A percentile compares a stretch with the other conserved stretches of the same genome.
phyloP scores from a whole-genome alignment of 1,140 invertebrate genomes.

The Tetramorium simillimum region DNA sequence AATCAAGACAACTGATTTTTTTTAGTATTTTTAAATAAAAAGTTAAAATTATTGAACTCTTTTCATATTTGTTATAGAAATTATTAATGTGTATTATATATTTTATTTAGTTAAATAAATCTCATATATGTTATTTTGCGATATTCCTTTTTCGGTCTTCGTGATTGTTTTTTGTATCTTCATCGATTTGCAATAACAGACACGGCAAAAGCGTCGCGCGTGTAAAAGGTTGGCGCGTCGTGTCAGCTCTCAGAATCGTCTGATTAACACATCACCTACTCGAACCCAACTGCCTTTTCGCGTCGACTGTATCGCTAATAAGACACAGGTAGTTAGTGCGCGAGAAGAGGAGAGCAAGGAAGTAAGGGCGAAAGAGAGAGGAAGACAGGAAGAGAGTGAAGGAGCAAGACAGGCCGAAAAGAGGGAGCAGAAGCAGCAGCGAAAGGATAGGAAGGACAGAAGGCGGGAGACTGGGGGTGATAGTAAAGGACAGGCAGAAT shows the following conservation, averaged over 20 bases:
- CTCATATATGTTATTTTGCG: not conserved
- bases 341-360: conserved; percentile 69
- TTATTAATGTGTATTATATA: not conserved
- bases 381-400: conserved; percentile 32
- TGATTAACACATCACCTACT: conserved; percentile 82
- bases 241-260: conserved; percentile 59
- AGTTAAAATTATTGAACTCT: not conserved
- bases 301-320: conserved; percentile 85
- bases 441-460: conserved; percentile 23
- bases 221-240: conserved; percentile 13
- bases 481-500: conserved; percentile 20
- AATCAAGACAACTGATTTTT: not conserved
- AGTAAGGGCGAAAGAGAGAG: conserved; percentile 62
- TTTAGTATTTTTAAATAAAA: not conserved
- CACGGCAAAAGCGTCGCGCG: not conserved
- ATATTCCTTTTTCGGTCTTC: not conserved
- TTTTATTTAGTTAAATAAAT: not conserved
- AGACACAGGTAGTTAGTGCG: conserved; percentile 82
- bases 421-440: conserved; percentile 52
- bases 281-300: conserved; percentile 81
- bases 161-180: not conserved
- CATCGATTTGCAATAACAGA: not conserved
- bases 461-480: not conserved
- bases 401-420: conserved; percentile 20
- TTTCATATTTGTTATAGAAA: not conserved